Percentiles rank a stretch among this genome's conserved stretches.
phyloP scores from a whole-genome alignment of 37 sponge, comb jelly and placozoan species.

The Mnemiopsis leidyi region DNA sequence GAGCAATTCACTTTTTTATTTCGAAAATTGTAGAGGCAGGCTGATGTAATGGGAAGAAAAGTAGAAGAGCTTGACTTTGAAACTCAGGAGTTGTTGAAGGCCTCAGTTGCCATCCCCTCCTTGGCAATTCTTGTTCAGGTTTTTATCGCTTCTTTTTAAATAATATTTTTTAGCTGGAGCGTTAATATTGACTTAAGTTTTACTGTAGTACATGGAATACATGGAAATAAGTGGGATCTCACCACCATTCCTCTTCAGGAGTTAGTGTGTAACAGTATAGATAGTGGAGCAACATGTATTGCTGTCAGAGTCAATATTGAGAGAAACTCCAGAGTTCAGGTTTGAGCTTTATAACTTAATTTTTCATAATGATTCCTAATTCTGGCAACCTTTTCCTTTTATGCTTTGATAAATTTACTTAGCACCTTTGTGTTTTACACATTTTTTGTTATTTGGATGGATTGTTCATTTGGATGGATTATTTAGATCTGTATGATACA shows the following conservation, averaged over 20 bases:
- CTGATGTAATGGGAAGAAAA: not conserved
- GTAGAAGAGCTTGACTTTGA: conserved; percentile 18
- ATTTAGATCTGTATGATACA: no score
- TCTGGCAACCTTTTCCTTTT: no score
- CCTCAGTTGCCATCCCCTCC: conserved; percentile 47
- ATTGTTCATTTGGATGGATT: no score
- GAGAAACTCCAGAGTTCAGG: conserved; percentile 24
- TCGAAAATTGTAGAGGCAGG: no score
- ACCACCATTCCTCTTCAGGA: conserved; percentile 69
- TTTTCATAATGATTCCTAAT: no score
- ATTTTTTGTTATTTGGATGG: no score
- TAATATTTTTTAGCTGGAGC: not conserved
- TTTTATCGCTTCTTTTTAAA: not conserved
- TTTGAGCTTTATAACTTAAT: no score
- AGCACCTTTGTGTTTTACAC: no score
- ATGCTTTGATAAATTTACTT: no score
- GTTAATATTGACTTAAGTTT: no score
- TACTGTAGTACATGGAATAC: not conserved
- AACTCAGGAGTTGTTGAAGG: not conserved
- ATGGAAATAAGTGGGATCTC: no score
- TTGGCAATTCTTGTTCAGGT: conserved; percentile 33
- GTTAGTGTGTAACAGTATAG: conserved; percentile 84
- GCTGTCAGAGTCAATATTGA: conserved; percentile 69
- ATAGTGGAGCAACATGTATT: conserved; percentile 75
- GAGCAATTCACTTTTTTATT: no score